Percentiles rank a stretch among this genome's conserved stretches.
phyloP scores from a whole-genome alignment of 2,888 invertebrate genomes.

The Priapulus caudatus region DNA sequence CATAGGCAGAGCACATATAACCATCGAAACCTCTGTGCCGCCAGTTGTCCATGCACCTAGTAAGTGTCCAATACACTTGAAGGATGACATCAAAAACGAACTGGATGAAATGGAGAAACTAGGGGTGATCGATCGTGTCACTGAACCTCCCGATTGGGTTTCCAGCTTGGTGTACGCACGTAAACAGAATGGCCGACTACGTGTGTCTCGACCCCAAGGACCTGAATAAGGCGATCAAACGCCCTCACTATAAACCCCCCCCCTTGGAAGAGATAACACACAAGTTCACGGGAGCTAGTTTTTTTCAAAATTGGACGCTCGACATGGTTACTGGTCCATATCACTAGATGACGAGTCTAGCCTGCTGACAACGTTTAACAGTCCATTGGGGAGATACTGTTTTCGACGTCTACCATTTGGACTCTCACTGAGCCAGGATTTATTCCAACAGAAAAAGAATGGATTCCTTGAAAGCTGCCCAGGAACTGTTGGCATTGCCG shows the following conservation, averaged over 20 bases:
- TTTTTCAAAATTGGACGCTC: no score
- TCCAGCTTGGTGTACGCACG: conserved; percentile 31
- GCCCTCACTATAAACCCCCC: no score
- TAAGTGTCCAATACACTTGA: conserved; percentile 28
- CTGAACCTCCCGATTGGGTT: conserved; percentile 32
- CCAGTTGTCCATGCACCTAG: conserved; percentile 27
- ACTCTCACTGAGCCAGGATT: conserved; percentile 17
- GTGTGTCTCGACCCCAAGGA: no score
- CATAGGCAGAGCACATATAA: no score
- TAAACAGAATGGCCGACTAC: conserved; percentile 27
- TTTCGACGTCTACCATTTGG: no score
- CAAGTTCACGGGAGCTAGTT: no score
- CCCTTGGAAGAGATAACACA: no score
- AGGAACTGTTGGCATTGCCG: no score
- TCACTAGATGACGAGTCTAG: conserved; percentile 12
- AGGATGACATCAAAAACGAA: conserved; percentile 28
- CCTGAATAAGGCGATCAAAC: no score
- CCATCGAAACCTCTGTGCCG: no score
- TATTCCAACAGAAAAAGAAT: conserved; percentile 10
- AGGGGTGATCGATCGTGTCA: conserved; percentile 27
- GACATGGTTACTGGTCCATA: no score
- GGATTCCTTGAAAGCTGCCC: conserved; percentile 11
- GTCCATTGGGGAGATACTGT: conserved; percentile 25
- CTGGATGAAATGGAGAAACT: conserved; percentile 24
- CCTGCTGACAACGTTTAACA: conserved; percentile 23